Evolutionary conservation across 2,888 invertebrate species (phyloP), one percentile per base, ranked within the genome.

Genomic region (Thyatira batis): DNA sequence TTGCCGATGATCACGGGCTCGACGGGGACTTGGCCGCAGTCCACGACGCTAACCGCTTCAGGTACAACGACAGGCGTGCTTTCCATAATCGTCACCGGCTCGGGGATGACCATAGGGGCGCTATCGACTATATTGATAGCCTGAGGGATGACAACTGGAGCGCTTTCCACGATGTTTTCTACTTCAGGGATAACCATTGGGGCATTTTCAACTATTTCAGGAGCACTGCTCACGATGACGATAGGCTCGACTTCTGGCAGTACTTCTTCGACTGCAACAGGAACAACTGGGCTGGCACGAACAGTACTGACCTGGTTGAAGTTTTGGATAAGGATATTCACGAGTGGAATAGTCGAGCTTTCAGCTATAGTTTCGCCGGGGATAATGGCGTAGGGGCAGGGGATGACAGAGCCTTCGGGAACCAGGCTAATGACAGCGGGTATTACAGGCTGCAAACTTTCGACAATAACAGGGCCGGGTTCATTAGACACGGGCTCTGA

Each of bases 261-360:
- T 17, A 45, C 50, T n/a, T 50, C 52, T 3, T 20, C 46, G 6
- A 23, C 43, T 17, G n/a, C 23, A 27, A 51, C 51, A 13, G 49
- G 48, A 9, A 43, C 46, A 3, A 30, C 49, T 6, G 49, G 44
- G 11, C 45, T 46, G 46, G 45, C 28, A 23, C 25, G 43, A 50
- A 52, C 50, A 20, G 23, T 20, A 11, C 23, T 4, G 28, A 20
- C 25, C 20, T 50, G 23, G 25, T 56, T 53, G 23, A 56, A 49
- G 51, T 56, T 53, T 20, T 53, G 50, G 25, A 56, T 50, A 25
- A n/a, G n/a, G n/a, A 56, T 43, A 48, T 56, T 53, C 25, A 56
- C 56, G 43, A 56, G 53, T 20, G 56, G 56, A 45, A 25, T 9
- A 17, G 27, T 20, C 17, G 39, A 20, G 11, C 28, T 9, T 11